phyloP scores from a whole-genome alignment of 2,113 vertebrate species.

The Sinocyclocheilus grahami region DNA sequence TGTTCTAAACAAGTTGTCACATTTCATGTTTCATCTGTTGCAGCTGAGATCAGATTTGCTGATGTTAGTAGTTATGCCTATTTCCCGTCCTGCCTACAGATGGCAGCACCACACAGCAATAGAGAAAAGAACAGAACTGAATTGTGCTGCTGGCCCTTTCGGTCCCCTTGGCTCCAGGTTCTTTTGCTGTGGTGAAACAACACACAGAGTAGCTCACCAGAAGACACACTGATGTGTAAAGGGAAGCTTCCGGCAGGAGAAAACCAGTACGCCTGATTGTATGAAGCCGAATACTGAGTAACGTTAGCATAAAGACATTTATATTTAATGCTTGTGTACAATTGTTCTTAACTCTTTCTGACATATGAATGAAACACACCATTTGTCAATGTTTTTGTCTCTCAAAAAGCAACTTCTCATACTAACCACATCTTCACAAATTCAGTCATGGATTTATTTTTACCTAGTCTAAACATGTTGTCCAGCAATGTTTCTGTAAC shows the following conservation, averaged over 20 bases:
- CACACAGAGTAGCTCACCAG: constrained; percentile 25
- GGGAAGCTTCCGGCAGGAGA: neutral
- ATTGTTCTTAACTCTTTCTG: neutral
- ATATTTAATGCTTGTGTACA: neutral
- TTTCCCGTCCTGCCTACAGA: constrained; percentile 62
- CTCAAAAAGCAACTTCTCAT: neutral
- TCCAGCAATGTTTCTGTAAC: neutral
- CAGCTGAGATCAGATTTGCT: neutral
- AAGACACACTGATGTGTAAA: constrained; percentile 16
- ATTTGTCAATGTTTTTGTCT: neutral
- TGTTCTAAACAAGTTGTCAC: neutral
- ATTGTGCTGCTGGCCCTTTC: constrained; percentile 74
- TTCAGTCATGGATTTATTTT: neutral
- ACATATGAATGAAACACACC: neutral
- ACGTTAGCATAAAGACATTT: neutral
- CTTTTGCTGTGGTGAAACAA: constrained; percentile 46
- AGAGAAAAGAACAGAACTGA: neutral
- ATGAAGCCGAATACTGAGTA: neutral
- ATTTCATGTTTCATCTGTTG: neutral
- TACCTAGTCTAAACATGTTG: constrained; percentile 7
- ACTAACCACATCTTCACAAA: neutral
- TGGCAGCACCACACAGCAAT: constrained; percentile 71
- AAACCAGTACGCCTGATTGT: neutral
- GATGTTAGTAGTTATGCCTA: constrained; percentile 10
- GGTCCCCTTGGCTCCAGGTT: constrained; percentile 77